These are phyloP conservation scores for Erpobdella octoculata DNA, from an alignment of 2,888 invertebrate genomes.

Conservation along the genomic window DNA sequence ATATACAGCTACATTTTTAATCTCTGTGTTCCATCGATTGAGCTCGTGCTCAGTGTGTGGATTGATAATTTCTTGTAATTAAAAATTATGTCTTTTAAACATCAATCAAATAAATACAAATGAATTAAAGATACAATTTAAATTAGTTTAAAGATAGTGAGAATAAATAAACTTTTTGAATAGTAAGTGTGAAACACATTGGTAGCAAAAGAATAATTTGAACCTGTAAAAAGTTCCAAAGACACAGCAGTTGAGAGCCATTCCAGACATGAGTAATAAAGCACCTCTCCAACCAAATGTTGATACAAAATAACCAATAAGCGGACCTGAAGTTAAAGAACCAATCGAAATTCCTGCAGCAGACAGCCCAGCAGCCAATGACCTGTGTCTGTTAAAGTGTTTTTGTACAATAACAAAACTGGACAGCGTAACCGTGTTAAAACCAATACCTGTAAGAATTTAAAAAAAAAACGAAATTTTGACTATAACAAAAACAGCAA, in stretches of 20 bases:
- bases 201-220: no score
- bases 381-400: constrained; percentile 30
- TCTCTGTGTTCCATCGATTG: no score
- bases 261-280: constrained; percentile 28
- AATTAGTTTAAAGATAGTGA: no score
- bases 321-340: constrained; percentile 27
- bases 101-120: no score
- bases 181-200: no score
- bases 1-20: no score
- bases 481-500: background rate
- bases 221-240: constrained; percentile 29
- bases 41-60: no score
- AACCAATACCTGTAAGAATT: constrained; percentile 29
- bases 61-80: no score
- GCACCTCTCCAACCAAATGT: constrained; percentile 33
- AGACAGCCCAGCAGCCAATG: constrained; percentile 32
- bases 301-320: constrained; percentile 22
- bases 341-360: constrained; percentile 33
- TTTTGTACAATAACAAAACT: constrained; percentile 29
- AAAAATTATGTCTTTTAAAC: no score
- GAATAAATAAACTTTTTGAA: no score
- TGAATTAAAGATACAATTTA: no score
- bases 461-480: background rate
- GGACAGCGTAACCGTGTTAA: constrained; percentile 32
- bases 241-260: constrained; percentile 28